Evolutionary conservation across 2,888 invertebrate species (phyloP).

Genomic region (Hybos culiciformis): DNA sequence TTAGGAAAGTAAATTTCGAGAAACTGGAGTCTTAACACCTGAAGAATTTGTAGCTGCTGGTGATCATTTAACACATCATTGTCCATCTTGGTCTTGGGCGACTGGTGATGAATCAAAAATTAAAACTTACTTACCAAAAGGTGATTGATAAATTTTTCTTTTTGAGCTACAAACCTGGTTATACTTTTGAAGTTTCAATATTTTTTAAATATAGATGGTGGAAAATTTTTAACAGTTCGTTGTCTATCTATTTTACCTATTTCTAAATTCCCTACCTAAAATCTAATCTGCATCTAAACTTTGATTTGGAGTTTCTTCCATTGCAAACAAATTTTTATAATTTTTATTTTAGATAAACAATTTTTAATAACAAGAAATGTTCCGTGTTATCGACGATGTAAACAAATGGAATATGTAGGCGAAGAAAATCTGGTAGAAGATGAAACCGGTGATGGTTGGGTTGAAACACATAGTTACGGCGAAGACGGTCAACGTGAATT

Average conservation of each 20-base stretch:
- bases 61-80: slow-evolving; percentile 96
- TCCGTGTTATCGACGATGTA: slow-evolving; percentile 89
- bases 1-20: slow-evolving; percentile 92
- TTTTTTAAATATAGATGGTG: too few species aligned
- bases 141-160: slow-evolving; percentile 18
- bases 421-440: slow-evolving; percentile 86
- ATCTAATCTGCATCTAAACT: too few species aligned
- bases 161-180: not conserved
- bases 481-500: slow-evolving; percentile 48
- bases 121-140: slow-evolving; percentile 73
- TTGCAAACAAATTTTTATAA: not conserved
- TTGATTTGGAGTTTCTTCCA: too few species aligned
- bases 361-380: slow-evolving; percentile 95
- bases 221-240: not conserved
- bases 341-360: slow-evolving; percentile 59
- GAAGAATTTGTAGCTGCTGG: slow-evolving; percentile 99
- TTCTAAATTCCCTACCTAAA: too few species aligned
- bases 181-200: not conserved
- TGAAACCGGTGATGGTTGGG: slow-evolving; percentile 83
- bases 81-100: slow-evolving; percentile 99
- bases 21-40: slow-evolving; percentile 96
- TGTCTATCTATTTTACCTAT: not conserved
- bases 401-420: slow-evolving; percentile 46
- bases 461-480: slow-evolving; percentile 85
- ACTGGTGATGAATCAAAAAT: slow-evolving; percentile 76